Evolutionary conservation across 2,113 vertebrate species (phyloP), one percentile per base, ranked within the genome.

Genomic region (Cavia aperea): DNA sequence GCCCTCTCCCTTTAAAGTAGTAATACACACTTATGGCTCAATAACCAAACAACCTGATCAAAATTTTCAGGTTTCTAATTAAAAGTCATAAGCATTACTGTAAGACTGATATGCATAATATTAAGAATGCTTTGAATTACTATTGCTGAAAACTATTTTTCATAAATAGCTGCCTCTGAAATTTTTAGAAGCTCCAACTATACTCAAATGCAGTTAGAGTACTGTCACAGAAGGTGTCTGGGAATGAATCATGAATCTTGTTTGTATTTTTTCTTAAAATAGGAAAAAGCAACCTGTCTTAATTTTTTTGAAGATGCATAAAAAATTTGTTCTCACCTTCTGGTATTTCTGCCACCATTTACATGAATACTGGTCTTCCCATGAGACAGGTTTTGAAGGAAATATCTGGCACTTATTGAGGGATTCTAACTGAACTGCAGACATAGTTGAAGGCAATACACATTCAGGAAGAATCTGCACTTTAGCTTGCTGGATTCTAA

Each of bases 391-490:
- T 93, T 97, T 98, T 29, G 98, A 97, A n/a, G 98, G 98, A 83
- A 98, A 89, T 39, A 98, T 31, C n/a, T 98, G 98, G 96, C 98
- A 98, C 56, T 98, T 97, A 94, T 97, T 98, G 81, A 98, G 98
- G 13, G 98, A 98, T 19, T 97, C 97, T 66, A 99, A 97, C 97
- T 99, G 99, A 85, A 99, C 97, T 14, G 98, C 98, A 83, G 98
- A 96, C 97, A 99, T 98, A 1, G 98, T 99, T 72, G 98, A 98
- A 23, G 99, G 98, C 95, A 99, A 97, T 92, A 99, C 98, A 82
- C 98, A 96, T 90, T 99, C 99, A 0, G 99, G 99, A 81, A 99
- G 98, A 96, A 99, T 99, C 46, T 99, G 99, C 14, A 99, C 99
- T 96, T 98, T 99, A 26, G 99, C 99, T 95, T 99, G 98, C 96